Evolutionary conservation across 2,888 invertebrate genomes (phyloP).

Genomic region (Physocephala rufipes): DNA sequence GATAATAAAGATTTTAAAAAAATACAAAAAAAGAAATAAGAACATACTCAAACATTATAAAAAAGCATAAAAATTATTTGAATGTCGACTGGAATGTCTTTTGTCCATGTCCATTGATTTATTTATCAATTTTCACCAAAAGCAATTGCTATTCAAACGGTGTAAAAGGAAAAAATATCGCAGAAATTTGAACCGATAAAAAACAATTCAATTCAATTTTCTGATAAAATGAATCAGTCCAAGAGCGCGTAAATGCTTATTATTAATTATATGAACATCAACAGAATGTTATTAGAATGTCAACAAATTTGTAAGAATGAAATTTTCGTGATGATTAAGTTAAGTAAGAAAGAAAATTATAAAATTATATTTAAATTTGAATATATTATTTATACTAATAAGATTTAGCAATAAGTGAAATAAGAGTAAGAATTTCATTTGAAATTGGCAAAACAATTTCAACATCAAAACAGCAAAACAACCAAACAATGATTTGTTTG

Average conservation of each 20-base stretch:
- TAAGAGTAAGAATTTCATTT: background rate
- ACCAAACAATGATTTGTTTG: background rate
- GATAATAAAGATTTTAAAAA: slow-evolving; percentile 19
- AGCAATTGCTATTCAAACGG: background rate
- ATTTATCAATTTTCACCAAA: slow-evolving; percentile 1
- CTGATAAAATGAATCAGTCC: background rate
- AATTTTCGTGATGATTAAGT: slow-evolving; percentile 44
- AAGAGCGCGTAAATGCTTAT: slow-evolving; percentile 2
- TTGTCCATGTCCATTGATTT: slow-evolving; percentile 19
- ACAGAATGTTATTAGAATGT: slow-evolving; percentile 6
- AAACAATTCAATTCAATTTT: slow-evolving; percentile 6
- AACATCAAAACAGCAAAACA: slow-evolving; percentile 1
- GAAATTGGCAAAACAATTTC: background rate
- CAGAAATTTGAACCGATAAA: slow-evolving; percentile 4
- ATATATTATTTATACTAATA: no score
- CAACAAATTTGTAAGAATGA: slow-evolving; percentile 1
- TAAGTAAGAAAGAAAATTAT: slow-evolving; percentile 33
- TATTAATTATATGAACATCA: background rate
- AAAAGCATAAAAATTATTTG: background rate
- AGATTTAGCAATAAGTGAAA: background rate
- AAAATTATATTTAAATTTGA: slow-evolving; percentile 4
- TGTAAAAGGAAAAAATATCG: slow-evolving; percentile 6
- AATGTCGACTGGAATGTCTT: slow-evolving; percentile 10
- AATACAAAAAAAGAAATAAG: slow-evolving; percentile 7
- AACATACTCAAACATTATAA: slow-evolving; percentile 7